phyloP scores from a whole-genome alignment of 2,888 invertebrate genomes.

The Spialia ferax region DNA sequence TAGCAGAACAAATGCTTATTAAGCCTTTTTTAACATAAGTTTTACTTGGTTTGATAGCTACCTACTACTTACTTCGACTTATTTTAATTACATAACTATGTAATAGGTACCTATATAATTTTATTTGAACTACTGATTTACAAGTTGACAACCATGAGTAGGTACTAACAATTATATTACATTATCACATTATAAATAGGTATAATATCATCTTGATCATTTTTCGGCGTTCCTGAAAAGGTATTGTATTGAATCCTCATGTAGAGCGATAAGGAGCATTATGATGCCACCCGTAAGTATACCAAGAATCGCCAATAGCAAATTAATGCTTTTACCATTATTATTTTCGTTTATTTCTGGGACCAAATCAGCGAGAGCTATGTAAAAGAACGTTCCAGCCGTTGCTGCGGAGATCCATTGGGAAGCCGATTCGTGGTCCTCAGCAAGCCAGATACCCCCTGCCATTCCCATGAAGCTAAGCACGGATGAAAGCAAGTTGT shows the following conservation, averaged over 20 bases:
- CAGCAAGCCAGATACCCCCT: conserved; percentile 90
- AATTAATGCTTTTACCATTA: conserved; percentile 81
- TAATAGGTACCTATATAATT: conserved; percentile 30
- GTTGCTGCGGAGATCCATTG: conserved; percentile 93
- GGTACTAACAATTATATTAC: conserved; percentile 48
- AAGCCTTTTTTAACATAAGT: too few species aligned
- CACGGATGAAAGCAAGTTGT: conserved; percentile 91
- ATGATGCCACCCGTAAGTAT: conserved; percentile 89
- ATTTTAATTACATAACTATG: not conserved
- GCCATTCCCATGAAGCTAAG: conserved; percentile 92
- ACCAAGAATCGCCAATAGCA: conserved; percentile 89
- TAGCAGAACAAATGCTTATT: too few species aligned
- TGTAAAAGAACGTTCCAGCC: conserved; percentile 93
- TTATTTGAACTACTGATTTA: conserved; percentile 54
- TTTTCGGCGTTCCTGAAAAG: conserved; percentile 79
- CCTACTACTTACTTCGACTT: not conserved
- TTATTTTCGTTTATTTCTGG: conserved; percentile 87
- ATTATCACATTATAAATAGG: conserved; percentile 55
- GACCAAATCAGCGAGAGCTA: conserved; percentile 93
- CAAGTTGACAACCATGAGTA: conserved; percentile 59
- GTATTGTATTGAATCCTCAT: conserved; percentile 88
- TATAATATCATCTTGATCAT: conserved; percentile 54
- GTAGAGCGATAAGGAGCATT: conserved; percentile 91
- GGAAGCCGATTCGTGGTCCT: conserved; percentile 89
- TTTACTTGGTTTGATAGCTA: not conserved